Percentiles rank a stretch among this genome's conserved stretches.
Evolutionary conservation across 2,888 invertebrate species (phyloP).

Genomic region (Syrista parreyssii): DNA sequence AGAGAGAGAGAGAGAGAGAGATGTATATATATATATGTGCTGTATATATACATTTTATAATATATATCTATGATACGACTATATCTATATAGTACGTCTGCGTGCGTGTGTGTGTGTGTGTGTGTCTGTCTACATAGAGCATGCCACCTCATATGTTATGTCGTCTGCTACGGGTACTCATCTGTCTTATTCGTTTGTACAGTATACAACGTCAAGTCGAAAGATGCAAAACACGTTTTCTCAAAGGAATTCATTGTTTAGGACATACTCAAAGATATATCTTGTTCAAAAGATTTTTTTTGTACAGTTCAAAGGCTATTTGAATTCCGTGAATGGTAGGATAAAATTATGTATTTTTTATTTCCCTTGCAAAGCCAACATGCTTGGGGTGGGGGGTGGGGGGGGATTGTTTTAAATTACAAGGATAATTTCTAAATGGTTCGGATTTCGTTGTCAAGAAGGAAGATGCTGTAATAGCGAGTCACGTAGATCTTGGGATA

Average conservation of each 20-base stretch:
- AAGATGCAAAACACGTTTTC: neutral
- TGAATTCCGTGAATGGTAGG: neutral
- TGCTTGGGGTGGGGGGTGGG: accelerated
- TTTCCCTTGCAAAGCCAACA: neutral
- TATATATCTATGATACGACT: conserved; percentile 14
- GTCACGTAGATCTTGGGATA: neutral
- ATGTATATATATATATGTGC: conserved; percentile 33
- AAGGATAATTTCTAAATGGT: neutral
- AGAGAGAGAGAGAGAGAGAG: conserved; percentile 40
- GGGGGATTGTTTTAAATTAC: neutral
- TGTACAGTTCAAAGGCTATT: neutral
- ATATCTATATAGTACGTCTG: conserved; percentile 3
- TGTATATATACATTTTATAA: conserved; percentile 30
- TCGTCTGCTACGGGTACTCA: conserved; percentile 33
- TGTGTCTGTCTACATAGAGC: conserved; percentile 53
- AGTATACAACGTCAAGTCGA: neutral
- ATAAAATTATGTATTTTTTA: neutral
- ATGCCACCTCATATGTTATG: conserved; percentile 49
- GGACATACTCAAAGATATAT: neutral
- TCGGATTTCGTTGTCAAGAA: neutral
- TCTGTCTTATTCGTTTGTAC: conserved; percentile 31
- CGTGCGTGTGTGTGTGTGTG: neutral
- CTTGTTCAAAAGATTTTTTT: neutral
- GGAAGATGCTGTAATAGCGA: neutral
- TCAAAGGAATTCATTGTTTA: neutral